Evolutionary conservation across 2,888 invertebrate species (phyloP).

Genomic region (Volucella inflata): DNA sequence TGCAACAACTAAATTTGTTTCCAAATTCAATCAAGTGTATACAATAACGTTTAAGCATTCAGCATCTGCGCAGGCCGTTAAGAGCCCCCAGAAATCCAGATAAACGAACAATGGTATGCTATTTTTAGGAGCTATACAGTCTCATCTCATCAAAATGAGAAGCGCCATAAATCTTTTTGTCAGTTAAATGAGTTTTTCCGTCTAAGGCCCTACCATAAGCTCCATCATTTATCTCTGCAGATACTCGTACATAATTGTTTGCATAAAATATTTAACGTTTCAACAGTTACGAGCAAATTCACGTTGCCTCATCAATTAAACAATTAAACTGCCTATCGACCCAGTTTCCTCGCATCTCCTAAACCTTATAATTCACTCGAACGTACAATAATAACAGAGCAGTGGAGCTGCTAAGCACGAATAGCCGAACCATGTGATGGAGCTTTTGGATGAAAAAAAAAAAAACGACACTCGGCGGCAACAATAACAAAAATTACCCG

Average conservation of each 20-base stretch:
- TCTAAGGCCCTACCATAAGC: too few relatives aligned
- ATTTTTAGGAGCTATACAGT: too few relatives aligned
- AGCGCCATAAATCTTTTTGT: too few relatives aligned
- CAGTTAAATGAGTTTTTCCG: too few relatives aligned
- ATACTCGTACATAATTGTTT: background rate
- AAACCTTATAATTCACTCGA: constrained; percentile 13
- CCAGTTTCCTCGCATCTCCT: constrained; percentile 9
- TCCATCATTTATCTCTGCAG: too few relatives aligned
- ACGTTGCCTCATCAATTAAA: constrained; percentile 37
- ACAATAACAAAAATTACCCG: constrained; percentile 41
- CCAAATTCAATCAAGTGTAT: too few relatives aligned
- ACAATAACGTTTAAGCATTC: too few relatives aligned
- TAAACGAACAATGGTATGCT: too few relatives aligned
- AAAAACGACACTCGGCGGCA: background rate
- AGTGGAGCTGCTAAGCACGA: constrained; percentile 2
- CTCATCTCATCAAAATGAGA: too few relatives aligned
- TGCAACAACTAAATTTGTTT: too few relatives aligned
- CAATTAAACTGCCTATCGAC: constrained; percentile 39
- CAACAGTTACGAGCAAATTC: constrained; percentile 17
- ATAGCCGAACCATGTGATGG: background rate
- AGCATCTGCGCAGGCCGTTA: too few relatives aligned
- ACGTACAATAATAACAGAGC: constrained; percentile 13
- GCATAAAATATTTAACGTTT: constrained; percentile 8
- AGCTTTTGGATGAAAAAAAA: constrained; percentile 1
- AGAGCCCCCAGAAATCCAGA: too few relatives aligned